A percentile compares a stretch with the other conserved stretches of the same genome.
Conservation (phyloP, 2,888 invertebrate species). For the Conops quadrifasciatus region DNA sequence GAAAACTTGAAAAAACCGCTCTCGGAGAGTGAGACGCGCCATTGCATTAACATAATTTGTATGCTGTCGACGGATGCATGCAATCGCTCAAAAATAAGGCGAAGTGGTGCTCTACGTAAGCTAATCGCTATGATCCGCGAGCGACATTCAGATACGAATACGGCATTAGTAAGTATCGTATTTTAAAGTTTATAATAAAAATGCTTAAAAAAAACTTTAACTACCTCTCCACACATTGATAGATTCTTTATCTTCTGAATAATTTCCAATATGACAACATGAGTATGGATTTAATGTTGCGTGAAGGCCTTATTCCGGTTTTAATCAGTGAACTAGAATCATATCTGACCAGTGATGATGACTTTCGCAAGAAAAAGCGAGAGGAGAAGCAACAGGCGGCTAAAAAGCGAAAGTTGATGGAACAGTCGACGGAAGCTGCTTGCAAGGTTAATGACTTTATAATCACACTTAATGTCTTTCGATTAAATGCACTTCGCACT, state of each 20-base stretch:
- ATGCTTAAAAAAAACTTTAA: slow-evolving; percentile 6
- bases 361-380: slow-evolving; percentile 57
- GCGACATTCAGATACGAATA: slow-evolving; percentile 57
- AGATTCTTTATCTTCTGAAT: slow-evolving; percentile 64
- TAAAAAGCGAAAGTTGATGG: slow-evolving; percentile 58
- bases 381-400: slow-evolving; percentile 56
- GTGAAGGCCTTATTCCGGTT: slow-evolving; percentile 68
- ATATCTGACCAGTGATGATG: slow-evolving; percentile 60
- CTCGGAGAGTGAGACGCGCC: slow-evolving; percentile 56
- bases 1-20: slow-evolving; percentile 55
- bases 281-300: slow-evolving; percentile 67
- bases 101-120: slow-evolving; percentile 61
- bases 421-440: slow-evolving; percentile 25
- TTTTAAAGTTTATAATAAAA: neutral
- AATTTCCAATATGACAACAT: slow-evolving; percentile 66
- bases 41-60: slow-evolving; percentile 62
- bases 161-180: slow-evolving; percentile 52
- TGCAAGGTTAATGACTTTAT: slow-evolving; percentile 20
- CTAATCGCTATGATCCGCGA: slow-evolving; percentile 59
- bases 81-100: slow-evolving; percentile 63
- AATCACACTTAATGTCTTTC: too few relatives aligned
- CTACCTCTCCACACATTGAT: neutral
- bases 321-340: slow-evolving; percentile 66
- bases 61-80: slow-evolving; percentile 62
- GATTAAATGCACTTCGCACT: neutral